Base-by-base conservation (phyloP, 2,113 vertebrate species). In the Varanus salvator region DNA sequence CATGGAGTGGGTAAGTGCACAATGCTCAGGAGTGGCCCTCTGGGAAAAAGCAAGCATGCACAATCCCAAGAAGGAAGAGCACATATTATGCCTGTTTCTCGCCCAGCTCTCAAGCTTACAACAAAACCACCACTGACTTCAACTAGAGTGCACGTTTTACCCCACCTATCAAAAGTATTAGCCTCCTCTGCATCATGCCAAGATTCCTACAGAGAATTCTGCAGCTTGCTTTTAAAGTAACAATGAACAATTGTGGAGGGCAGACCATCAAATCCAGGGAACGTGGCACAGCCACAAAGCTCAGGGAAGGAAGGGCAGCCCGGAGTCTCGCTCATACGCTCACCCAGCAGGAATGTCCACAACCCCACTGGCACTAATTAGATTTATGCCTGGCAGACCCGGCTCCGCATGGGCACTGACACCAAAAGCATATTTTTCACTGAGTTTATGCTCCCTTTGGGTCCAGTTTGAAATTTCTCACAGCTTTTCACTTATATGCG, bases 231-330 rank as follows among this genome's bases (percentile, higher is more conserved):
- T 84, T 90, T 44, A 72, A 88, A 84, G 88, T 88, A 90, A 95
- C 92, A 97, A 95, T 6, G 90, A 44, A 64, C 52, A 92, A 90
- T 17, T 93, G 89, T 88, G 85, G 81, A 74, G 87, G 88, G 3
- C 15, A 74, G 82, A 68, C 6, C 31, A 66, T 38, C 0, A 90
- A 93, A 87, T n/a, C 3, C 68, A 85, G 87, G 85, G 68, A 87
- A 72, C n/a, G 38, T 2, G 34, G n/a, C 75, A n/a, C 88, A 34
- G 78, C 50, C 89, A 52, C 48, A 44, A 71, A 87, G 72, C 85
- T 93, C 21, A 0, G 76, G 87, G 75, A 34, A 0, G 29, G 66
- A 7, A 75, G 76, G 92, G 44, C 48, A 91, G 52, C 44, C 38
- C 87, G 29, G 83, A 92, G 93, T 89, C 60, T 0, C 0, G 64